Conservation (phyloP, 2,797 vertebrate species). For the Scomberomorus guttatus region DNA sequence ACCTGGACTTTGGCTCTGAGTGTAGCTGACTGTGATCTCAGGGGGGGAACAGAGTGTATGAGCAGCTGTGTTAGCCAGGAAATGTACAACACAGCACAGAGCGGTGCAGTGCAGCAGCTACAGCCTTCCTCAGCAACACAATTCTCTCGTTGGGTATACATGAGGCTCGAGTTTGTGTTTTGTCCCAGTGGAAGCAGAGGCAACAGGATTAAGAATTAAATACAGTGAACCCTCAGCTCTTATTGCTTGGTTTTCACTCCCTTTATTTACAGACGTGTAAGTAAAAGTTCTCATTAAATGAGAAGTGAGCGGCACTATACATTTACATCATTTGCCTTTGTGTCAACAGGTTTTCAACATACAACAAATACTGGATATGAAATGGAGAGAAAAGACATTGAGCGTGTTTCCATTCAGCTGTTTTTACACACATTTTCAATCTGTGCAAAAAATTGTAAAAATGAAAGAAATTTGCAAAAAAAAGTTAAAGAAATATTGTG, state of each 20-base stretch:
- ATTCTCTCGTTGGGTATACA: neutral
- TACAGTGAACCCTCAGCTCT: neutral
- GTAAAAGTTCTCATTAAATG: no score
- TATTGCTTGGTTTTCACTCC: no score
- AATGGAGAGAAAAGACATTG: no score
- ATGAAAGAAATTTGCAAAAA: no score
- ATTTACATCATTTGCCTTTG: no score
- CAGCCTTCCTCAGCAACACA: neutral
- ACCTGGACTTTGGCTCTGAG: constrained; percentile 58
- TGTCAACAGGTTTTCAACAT: no score
- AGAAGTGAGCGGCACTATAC: neutral
- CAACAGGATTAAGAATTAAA: neutral
- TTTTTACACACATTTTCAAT: no score
- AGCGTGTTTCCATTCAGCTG: no score
- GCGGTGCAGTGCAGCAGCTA: constrained; percentile 28
- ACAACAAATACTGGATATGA: no score
- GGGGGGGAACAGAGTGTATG: constrained; percentile 17
- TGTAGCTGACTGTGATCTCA: constrained; percentile 56
- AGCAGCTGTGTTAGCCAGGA: constrained; percentile 66
- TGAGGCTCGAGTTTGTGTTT: neutral
- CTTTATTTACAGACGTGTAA: no score
- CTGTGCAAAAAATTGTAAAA: no score
- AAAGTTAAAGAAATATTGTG: no score
- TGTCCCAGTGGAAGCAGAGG: neutral
- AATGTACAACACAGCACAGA: constrained; percentile 32